Percentiles rank a stretch among this genome's conserved stretches.
Evolutionary conservation across 2,797 vertebrate species (phyloP).

Genomic region (Centropyge bicolor): DNA sequence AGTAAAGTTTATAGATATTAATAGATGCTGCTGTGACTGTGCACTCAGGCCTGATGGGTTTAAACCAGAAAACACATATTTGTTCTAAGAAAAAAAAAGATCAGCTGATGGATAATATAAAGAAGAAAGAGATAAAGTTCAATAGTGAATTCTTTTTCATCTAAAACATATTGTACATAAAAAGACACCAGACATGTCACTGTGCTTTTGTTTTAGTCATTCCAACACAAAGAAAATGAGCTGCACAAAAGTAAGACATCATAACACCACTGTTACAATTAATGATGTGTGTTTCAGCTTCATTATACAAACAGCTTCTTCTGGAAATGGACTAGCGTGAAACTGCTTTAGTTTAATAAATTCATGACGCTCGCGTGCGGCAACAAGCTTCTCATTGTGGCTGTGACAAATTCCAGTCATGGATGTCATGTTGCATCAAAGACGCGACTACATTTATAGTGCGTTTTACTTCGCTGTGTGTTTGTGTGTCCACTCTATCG

Average conservation of each 20-base stretch:
- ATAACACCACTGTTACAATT: conserved; percentile 11
- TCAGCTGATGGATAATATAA: background rate
- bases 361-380: conserved; percentile 56
- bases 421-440: conserved; percentile 65
- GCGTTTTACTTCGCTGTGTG: conserved; percentile 15
- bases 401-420: conserved; percentile 61
- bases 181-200: background rate
- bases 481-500: background rate
- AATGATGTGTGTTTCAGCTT: conserved; percentile 59
- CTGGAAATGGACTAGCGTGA: conserved; percentile 52
- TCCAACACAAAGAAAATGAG: background rate
- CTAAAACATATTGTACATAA: conserved; percentile 1
- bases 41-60: conserved; percentile 4
- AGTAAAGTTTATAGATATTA: background rate
- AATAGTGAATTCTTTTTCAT: conserved; percentile 11
- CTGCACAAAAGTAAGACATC: background rate
- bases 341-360: conserved; percentile 68
- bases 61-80: conserved; percentile 6
- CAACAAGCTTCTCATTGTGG: conserved; percentile 62
- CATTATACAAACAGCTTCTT: conserved; percentile 49
- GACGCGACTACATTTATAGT: conserved; percentile 24
- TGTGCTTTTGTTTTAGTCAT: conserved; percentile 20
- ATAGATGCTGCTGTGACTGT: background rate
- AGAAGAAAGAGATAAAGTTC: background rate
- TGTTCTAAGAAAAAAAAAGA: conserved; percentile 13